Evolutionary conservation across 35 echinoderm and acorn worm genomes (phyloP).

Genomic region (Holothuria glaberrima): DNA sequence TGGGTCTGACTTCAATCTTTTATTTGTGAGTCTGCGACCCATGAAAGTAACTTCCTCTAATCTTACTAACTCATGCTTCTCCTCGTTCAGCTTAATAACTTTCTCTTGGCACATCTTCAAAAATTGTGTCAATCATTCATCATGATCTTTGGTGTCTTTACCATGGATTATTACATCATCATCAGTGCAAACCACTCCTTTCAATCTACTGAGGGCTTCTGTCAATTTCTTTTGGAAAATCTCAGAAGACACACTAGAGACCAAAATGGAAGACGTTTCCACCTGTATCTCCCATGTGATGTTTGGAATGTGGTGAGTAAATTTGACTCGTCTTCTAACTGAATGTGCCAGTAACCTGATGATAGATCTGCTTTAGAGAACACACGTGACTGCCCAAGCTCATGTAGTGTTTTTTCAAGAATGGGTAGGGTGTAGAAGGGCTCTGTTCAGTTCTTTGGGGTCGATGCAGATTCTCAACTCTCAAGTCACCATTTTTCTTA

Average conservation of each 20-base stretch:
- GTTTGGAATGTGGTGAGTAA: constrained; percentile 78
- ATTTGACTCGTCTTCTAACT: constrained; percentile 65
- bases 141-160: constrained; percentile 29
- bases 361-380: constrained; percentile 64
- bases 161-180: constrained; percentile 72
- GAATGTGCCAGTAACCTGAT: constrained; percentile 58
- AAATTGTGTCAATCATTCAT: constrained; percentile 17
- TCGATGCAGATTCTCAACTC: not conserved
- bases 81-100: constrained; percentile 20
- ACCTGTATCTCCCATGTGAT: constrained; percentile 63
- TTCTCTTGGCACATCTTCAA: constrained; percentile 38
- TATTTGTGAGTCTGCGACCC: constrained; percentile 20
- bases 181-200: constrained; percentile 60
- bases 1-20: constrained; percentile 45
- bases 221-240: constrained; percentile 73
- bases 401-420: too few relatives aligned
- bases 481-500: not conserved
- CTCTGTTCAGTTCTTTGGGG: too few relatives aligned
- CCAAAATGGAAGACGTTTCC: constrained; percentile 76
- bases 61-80: constrained; percentile 17
- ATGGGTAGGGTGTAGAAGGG: too few relatives aligned
- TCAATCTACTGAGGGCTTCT: constrained; percentile 52
- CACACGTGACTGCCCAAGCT: not conserved
- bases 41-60: constrained; percentile 40
- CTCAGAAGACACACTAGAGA: constrained; percentile 61